Evolutionary conservation across 2,797 vertebrate genomes (phyloP).

Genomic region (Oryzias sinensis): DNA sequence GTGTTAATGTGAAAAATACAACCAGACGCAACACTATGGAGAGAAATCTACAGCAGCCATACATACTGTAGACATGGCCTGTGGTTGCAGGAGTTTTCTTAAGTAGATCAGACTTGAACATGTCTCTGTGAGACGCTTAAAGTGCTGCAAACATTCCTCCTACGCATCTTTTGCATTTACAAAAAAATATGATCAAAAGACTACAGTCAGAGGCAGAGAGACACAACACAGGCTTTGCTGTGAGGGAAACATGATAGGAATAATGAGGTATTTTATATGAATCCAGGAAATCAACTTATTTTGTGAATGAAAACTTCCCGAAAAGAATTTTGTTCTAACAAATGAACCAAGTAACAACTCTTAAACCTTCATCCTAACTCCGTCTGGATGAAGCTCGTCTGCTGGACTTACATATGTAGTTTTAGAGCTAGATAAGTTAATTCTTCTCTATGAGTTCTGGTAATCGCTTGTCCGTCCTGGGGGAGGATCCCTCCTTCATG

Average conservation of each 20-base stretch:
- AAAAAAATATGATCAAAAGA: constrained; percentile 48
- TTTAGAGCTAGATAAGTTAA: too few relatives aligned
- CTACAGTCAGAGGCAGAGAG: constrained; percentile 23
- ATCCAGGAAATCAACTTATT: neutral
- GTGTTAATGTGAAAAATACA: constrained; percentile 54
- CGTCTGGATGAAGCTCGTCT: too few relatives aligned
- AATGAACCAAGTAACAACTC: too few relatives aligned
- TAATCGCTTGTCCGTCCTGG: too few relatives aligned
- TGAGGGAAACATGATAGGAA: constrained; percentile 11
- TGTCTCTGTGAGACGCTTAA: constrained; percentile 41
- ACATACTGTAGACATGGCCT: constrained; percentile 28
- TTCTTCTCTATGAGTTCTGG: too few relatives aligned
- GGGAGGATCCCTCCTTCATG: too few relatives aligned
- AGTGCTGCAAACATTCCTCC: constrained; percentile 55
- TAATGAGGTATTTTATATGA: constrained; percentile 7
- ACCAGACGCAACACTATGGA: constrained; percentile 42
- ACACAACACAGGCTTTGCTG: constrained; percentile 8
- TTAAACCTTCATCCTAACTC: too few relatives aligned
- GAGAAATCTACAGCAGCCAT: constrained; percentile 37
- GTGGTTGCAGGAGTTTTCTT: constrained; percentile 41
- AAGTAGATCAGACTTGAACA: constrained; percentile 47
- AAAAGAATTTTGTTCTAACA: too few relatives aligned
- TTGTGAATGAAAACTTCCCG: neutral
- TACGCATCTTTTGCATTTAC: constrained; percentile 65
- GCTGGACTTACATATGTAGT: too few relatives aligned